phyloP scores from a whole-genome alignment of 2,797 vertebrate genomes.

The Morus bassanus region DNA sequence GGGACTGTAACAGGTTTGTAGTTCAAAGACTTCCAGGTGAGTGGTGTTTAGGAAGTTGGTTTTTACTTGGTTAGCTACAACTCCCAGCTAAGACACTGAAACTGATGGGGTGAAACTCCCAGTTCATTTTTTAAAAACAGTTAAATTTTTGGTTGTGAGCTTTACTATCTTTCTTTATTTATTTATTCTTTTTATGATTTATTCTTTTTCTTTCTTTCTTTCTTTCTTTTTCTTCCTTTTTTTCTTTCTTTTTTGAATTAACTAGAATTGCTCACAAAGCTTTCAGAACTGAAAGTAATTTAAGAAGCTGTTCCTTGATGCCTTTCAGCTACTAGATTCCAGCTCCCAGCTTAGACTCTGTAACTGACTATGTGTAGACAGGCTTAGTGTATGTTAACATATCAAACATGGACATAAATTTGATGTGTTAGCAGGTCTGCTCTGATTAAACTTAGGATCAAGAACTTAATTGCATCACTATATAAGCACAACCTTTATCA shows the following conservation, averaged over 20 bases:
- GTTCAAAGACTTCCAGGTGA: neutral
- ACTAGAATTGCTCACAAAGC: neutral
- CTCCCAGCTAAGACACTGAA: neutral
- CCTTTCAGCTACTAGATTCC: conserved; percentile 1
- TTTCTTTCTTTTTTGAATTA: neutral
- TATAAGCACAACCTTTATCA: neutral
- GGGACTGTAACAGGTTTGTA: neutral
- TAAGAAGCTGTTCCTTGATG: neutral
- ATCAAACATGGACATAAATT: conserved; percentile 29
- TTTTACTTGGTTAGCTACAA: neutral
- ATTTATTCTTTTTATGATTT: too few species aligned
- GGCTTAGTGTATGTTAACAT: conserved; percentile 33
- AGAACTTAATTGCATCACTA: conserved; percentile 18
- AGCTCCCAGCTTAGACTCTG: neutral
- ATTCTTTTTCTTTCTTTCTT: too few species aligned
- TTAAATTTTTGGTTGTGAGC: neutral
- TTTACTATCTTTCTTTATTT: neutral
- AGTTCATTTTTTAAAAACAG: neutral
- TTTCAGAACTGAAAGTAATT: neutral
- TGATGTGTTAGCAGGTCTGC: conserved; percentile 23
- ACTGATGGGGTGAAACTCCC: neutral
- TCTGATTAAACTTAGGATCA: conserved; percentile 34
- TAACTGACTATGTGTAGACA: conserved; percentile 21
- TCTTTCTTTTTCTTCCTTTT: too few species aligned
- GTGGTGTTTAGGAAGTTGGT: neutral